Base-by-base conservation (phyloP, 2,113 vertebrate species). In the Cynoglossus semilaevis region DNA sequence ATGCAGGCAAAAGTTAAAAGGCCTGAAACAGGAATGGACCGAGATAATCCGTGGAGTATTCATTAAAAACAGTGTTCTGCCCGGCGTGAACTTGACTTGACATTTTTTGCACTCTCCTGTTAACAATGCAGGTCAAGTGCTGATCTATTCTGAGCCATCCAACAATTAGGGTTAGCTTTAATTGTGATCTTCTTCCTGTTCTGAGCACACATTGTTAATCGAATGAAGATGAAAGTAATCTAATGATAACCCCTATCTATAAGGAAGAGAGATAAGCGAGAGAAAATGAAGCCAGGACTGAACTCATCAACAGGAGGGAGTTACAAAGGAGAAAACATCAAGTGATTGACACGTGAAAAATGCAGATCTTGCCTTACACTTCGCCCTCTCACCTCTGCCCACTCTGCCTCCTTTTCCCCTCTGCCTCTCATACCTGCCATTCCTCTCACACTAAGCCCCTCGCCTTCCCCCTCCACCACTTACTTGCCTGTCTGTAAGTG, bases 1-100 rank as follows among this genome's bases (percentile, higher is more conserved):
- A 80, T 77, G 72, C 77, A 67, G 68, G 65, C 67, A 77, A 76
- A 65, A 63, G 69, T 51, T 61, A 44, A 59, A 59, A 56, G 64
- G 67, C 36, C 58, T 71, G n/a, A 47, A 6, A 56, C 46, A 52
- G n/a, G 38, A 66, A 43, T 18, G 9, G n/a, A 49, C 53, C 42
- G 51, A 18, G 11, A 34, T 63, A 19, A 19, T 35, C n/a, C 36
- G 22, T 48, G 16, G 22, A 52, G 51, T 67, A 67, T 66, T 54
- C 37, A 67, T 67, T 52, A 57, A 61, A 74, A 6, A 5, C 3
- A 55, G 51, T 46, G 34, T 29, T 48, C 17, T 15, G 14, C 16
- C 19, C 36, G 42, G n/a, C n/a, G 43, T 55, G 45, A 65, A 51
- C 52, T 68, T 62, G 19, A 35, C 52, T 11, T 7, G 59, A 47